Conservation (phyloP, 2,888 invertebrate genomes). For the Caenorhabditis auriculariae region DNA sequence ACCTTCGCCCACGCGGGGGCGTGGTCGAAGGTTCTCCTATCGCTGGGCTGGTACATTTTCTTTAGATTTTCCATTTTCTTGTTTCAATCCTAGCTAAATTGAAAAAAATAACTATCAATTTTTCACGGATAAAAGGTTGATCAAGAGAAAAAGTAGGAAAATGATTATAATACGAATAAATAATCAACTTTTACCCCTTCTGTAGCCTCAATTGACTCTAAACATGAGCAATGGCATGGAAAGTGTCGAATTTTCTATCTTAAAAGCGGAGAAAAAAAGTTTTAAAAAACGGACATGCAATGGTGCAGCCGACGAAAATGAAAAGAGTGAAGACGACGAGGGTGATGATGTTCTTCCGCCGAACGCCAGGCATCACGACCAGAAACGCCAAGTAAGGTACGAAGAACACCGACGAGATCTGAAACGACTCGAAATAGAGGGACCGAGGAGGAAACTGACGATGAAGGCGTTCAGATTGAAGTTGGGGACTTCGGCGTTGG, state of each 20-base stretch:
- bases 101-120: too few relatives aligned
- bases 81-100: too few relatives aligned
- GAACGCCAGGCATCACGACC: conserved; percentile 55
- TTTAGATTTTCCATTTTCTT: too few relatives aligned
- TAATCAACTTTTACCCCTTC: not conserved
- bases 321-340: conserved; percentile 50
- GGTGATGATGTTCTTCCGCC: conserved; percentile 53
- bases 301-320: conserved; percentile 47
- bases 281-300: conserved; percentile 39
- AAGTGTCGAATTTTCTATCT: not conserved
- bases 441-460: conserved; percentile 10
- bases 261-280: not conserved
- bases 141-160: too few relatives aligned
- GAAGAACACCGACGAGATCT: conserved; percentile 49
- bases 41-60: too few relatives aligned
- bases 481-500: conserved; percentile 28
- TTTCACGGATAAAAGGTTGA: too few relatives aligned
- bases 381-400: conserved; percentile 58
- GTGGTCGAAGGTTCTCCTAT: too few relatives aligned
- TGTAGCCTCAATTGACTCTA: not conserved
- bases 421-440: conserved; percentile 2
- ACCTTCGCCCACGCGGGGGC: too few relatives aligned
- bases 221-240: too few relatives aligned
- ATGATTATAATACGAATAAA: not conserved
- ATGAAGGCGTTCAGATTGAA: conserved; percentile 35